phyloP scores from a whole-genome alignment of 1,140 invertebrate species.

The Trichonephila clavata region DNA sequence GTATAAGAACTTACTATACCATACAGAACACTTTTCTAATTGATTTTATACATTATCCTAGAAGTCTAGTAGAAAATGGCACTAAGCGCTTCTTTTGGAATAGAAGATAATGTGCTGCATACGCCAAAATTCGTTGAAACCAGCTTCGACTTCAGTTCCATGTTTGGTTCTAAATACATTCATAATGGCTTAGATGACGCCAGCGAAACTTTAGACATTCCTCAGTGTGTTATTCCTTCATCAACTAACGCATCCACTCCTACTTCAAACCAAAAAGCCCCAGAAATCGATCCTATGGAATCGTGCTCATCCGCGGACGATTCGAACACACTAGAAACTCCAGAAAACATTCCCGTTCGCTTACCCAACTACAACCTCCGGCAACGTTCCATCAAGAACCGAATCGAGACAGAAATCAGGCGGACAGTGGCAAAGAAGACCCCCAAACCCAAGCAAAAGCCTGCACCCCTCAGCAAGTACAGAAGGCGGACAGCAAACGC shows the following conservation, averaged over 20 bases:
- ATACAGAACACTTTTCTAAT: no score
- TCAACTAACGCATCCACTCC: not conserved
- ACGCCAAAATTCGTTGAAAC: conserved; percentile 70
- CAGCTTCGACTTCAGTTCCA: conserved; percentile 72
- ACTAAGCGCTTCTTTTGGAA: conserved; percentile 34
- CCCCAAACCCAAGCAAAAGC: conserved; percentile 85
- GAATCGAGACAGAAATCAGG: conserved; percentile 82
- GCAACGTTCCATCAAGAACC: conserved; percentile 82
- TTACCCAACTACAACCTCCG: conserved; percentile 82
- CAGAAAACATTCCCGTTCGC: conserved; percentile 26
- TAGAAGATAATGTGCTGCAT: conserved; percentile 55
- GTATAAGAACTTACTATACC: no score
- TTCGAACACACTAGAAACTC: not conserved
- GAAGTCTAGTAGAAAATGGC: not conserved
- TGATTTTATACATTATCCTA: no score
- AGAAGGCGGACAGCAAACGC: conserved; percentile 93
- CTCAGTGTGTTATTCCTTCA: not conserved
- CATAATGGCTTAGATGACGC: conserved; percentile 3
- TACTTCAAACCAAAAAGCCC: conserved; percentile 25
- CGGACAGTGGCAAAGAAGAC: conserved; percentile 79
- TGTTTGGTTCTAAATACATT: conserved; percentile 62
- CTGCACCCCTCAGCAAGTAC: conserved; percentile 93
- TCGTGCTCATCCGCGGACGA: conserved; percentile 51
- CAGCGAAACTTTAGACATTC: conserved; percentile 37
- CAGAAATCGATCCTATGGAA: conserved; percentile 18